Evolutionary conservation across 2,888 invertebrate species (phyloP), one percentile per base, ranked within the genome.

Genomic region (Catocala nupta): DNA sequence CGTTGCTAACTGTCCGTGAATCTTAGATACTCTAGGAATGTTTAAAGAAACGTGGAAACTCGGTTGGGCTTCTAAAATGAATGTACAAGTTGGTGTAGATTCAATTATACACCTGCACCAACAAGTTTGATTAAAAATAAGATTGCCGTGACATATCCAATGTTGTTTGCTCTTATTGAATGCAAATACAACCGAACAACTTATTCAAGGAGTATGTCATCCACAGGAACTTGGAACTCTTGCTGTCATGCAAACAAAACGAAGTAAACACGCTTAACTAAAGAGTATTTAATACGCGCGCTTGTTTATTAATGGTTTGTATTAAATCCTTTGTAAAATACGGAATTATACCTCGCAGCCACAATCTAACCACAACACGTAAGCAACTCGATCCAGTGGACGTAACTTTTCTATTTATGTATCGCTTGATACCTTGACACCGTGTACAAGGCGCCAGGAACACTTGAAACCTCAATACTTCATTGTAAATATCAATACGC

Each of bases 351-450:
- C 66, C 53, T 62, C 49, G 51, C 51, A 54, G 66, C 81, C 77
- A 54, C 79, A 79, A 71, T 56, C 42, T 54, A 48, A 80, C 83
- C 83, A 59, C 81, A 83, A 57, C 59, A 68, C 73, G 73, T 68
- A 71, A 71, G 82, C 67, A 75, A 82, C 77, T 71, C 70, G 82
- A 82, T 81, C 71, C 74, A 73, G 73, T 68, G 66, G 66, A 74
- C 65, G 62, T 73, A 71, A 65, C 65, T 67, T 68, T 73, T 71
- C 79, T 84, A 84, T 83, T 82, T 83, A 70, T 81, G 73, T 74
- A 70, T 55, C 60, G 59, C 50, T 68, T 52, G 36, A 67, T 63
- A 50, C 75, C 66, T 75, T 79, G 75, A 73, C 65, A 77, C 64
- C 57, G 42, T 67, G 62, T 50, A 33, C 52, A 44, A 50, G 53